phyloP scores from a whole-genome alignment of 2,888 invertebrate genomes.

The Thysanoteuthis rhombus region DNA sequence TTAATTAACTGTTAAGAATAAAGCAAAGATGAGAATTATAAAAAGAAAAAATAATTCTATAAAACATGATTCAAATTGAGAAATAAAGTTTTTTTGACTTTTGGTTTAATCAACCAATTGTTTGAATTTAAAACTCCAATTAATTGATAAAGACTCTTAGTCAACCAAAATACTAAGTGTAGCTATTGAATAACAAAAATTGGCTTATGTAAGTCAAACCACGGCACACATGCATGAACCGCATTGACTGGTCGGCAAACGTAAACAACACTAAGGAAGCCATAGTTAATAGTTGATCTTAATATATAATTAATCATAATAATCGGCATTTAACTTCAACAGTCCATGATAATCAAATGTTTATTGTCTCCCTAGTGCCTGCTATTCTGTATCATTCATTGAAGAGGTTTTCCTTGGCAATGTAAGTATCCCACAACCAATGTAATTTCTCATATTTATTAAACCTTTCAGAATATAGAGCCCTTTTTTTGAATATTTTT shows the following conservation, averaged over 20 bases:
- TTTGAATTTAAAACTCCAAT: background rate
- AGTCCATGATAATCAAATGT: background rate
- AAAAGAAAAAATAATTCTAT: no score
- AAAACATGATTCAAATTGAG: no score
- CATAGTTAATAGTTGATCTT: no score
- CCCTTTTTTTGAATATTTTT: slow-evolving; percentile 23
- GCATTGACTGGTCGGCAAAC: no score
- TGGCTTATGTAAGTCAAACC: no score
- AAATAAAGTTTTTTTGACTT: background rate
- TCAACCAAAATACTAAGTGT: background rate
- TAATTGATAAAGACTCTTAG: background rate
- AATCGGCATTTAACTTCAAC: background rate
- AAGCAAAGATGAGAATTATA: no score
- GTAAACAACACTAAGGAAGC: no score
- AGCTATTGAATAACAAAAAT: no score
- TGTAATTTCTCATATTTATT: background rate
- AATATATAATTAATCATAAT: background rate
- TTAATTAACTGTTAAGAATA: no score
- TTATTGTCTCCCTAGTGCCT: slow-evolving; percentile 48
- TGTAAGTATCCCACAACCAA: slow-evolving; percentile 43
- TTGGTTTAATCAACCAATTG: background rate
- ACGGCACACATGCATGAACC: no score
- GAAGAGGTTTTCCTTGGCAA: slow-evolving; percentile 51
- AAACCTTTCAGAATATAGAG: background rate
- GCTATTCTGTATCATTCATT: slow-evolving; percentile 53